Base-by-base conservation (phyloP, 2,113 vertebrate species). In the Colaptes auratus region DNA sequence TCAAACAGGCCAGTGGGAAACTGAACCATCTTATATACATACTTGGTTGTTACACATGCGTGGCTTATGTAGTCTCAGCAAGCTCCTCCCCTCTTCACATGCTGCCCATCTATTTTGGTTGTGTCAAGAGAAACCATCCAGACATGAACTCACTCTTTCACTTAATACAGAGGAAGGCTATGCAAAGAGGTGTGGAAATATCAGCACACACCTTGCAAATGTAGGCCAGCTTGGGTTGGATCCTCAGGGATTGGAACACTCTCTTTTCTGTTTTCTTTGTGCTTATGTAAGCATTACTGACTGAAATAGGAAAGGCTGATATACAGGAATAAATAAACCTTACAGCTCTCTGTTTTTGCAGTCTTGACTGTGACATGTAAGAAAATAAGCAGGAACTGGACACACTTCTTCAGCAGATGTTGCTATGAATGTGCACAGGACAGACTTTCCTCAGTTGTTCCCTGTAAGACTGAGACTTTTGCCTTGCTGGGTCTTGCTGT, bases 181-280 rank as follows among this genome's bases (percentile, higher is more conserved):
- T 31, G 63, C 53, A 71, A 10, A 70, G 36, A 31, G n/a, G 24
- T 16, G 53, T 65, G 33, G 44, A 46, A 65, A 31, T 48, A 24
- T 2, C 56, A 70, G 56, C 75, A 36, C 12, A 3, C 8, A 25
- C 52, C 28, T 75, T 52, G 17, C 59, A 60, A 65, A 27, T 6
- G 28, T 14, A 25, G 30, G 56, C 35, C 63, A 75, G 53, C 20
- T 48, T 20, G 46, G 48, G 33, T 2, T 79, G 39, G 21, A 21
- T 52, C 12, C 44, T 39, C 16, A 28, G 36, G 20, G 27, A 12
- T 8, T 27, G 0, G 0, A 10, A 33, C 2, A 0, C 27, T 52
- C 35, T 25, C 9, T n/a, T 55, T 44, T 48, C 58, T 72, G 30
- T 56, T 74, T 84, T 91, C 18, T 63, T 10, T 31, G 31, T 69